Evolutionary conservation across 2,113 vertebrate species (phyloP).

Genomic region (Procapra przewalskii): DNA sequence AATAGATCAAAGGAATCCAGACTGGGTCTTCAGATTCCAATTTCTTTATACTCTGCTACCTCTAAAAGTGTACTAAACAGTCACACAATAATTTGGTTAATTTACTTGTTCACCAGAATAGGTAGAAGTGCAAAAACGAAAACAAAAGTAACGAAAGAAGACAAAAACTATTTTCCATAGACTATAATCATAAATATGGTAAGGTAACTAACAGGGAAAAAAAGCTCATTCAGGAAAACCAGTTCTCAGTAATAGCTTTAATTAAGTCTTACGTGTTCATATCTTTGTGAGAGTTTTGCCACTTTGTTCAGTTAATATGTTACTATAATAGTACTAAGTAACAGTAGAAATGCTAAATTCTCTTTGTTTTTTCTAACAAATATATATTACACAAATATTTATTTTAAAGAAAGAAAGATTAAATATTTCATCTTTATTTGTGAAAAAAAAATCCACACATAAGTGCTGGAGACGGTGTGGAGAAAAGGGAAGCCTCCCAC

Average conservation of each 20-base stretch:
- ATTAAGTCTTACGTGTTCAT: neutral
- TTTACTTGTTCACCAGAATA: neutral
- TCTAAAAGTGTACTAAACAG: neutral
- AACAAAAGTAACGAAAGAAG: neutral
- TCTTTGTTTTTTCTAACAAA: neutral
- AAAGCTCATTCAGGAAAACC: conserved; percentile 1
- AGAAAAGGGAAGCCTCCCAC: neutral
- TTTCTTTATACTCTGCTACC: neutral
- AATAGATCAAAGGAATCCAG: neutral
- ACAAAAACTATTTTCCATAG: neutral
- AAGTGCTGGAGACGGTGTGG: neutral
- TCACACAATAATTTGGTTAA: neutral
- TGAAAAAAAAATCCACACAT: neutral
- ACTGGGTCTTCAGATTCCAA: neutral
- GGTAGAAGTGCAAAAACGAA: neutral
- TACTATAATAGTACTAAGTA: neutral
- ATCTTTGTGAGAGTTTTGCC: neutral
- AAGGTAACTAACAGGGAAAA: neutral
- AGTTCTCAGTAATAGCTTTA: neutral
- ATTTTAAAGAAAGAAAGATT: neutral
- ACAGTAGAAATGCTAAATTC: neutral
- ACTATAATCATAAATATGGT: neutral
- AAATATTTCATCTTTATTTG: neutral
- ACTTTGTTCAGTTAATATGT: neutral
- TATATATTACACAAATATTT: neutral